Percentiles rank a stretch among this genome's conserved stretches.
Conservation (phyloP, 2,888 invertebrate species). For the Conchocele bisecta region DNA sequence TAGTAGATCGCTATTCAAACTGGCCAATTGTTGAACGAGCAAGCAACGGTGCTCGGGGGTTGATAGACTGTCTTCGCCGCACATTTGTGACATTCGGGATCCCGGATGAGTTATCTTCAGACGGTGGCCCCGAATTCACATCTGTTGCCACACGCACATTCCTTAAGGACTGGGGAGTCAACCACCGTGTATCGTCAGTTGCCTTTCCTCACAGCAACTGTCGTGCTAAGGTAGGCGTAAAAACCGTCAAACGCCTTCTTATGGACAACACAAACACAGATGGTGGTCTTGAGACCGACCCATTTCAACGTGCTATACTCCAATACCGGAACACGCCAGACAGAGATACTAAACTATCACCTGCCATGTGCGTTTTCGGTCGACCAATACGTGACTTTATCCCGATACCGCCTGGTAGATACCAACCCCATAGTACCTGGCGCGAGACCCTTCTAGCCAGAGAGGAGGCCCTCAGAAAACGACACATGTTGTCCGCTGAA, state of each 20-base stretch:
- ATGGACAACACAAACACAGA: constrained; percentile 61
- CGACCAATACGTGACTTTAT: constrained; percentile 60
- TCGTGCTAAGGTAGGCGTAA: constrained; percentile 62
- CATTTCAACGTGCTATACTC: constrained; percentile 60
- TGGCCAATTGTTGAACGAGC: constrained; percentile 59
- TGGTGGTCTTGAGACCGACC: constrained; percentile 61
- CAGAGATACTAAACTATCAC: constrained; percentile 62
- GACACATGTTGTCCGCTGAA: constrained; percentile 58
- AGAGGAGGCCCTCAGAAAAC: constrained; percentile 60
- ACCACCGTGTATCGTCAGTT: constrained; percentile 64
- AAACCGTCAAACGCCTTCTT: constrained; percentile 65
- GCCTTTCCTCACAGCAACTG: constrained; percentile 64
- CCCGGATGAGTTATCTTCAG: constrained; percentile 59
- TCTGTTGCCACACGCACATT: constrained; percentile 49
- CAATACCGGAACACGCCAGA: constrained; percentile 66
- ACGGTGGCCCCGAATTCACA: constrained; percentile 62
- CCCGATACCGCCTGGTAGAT: constrained; percentile 38
- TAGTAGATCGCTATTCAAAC: constrained; percentile 63
- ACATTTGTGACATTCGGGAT: constrained; percentile 61
- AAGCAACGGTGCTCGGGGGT: constrained; percentile 32
- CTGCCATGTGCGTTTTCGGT: constrained; percentile 63
- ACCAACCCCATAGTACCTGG: constrained; percentile 61
- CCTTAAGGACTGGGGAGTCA: constrained; percentile 62
- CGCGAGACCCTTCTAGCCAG: constrained; percentile 35
- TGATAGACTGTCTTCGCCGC: constrained; percentile 51